Conservation (phyloP, 2,113 vertebrate genomes). For the Bubo scandiacus region DNA sequence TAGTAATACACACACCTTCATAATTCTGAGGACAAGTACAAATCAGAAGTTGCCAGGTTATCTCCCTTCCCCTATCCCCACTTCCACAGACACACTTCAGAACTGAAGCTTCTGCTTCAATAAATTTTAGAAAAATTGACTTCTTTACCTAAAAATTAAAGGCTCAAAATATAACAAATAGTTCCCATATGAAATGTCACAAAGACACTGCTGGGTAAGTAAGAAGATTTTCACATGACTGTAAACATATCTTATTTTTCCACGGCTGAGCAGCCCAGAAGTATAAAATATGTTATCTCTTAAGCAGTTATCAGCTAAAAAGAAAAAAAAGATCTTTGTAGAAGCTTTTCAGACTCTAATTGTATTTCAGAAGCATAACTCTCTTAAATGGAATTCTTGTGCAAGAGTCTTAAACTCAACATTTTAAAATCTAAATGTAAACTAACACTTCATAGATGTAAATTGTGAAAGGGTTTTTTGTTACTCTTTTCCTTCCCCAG, state of each 20-base stretch:
- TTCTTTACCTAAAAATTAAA: background rate
- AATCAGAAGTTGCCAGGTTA: background rate
- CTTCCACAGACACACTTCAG: background rate
- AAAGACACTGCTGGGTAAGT: background rate
- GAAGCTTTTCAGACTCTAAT: background rate
- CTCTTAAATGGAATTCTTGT: background rate
- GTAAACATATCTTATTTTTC: background rate
- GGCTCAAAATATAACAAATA: background rate
- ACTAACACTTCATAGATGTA: background rate
- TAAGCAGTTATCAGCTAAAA: background rate
- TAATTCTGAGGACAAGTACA: background rate
- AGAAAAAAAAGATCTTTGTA: background rate
- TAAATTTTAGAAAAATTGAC: background rate
- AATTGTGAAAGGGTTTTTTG: background rate
- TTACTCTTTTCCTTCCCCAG: background rate
- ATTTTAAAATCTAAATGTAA: background rate
- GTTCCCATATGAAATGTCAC: background rate
- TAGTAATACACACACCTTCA: background rate
- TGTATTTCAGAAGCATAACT: background rate
- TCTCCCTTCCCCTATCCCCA: background rate
- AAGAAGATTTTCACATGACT: background rate
- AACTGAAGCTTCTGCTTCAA: background rate
- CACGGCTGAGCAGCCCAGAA: background rate
- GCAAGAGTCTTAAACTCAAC: background rate
- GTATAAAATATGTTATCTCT: background rate